These are phyloP conservation scores for Melanotaenia trifasciata DNA, from an alignment of 2,797 vertebrate species.

Conservation along the genomic window DNA sequence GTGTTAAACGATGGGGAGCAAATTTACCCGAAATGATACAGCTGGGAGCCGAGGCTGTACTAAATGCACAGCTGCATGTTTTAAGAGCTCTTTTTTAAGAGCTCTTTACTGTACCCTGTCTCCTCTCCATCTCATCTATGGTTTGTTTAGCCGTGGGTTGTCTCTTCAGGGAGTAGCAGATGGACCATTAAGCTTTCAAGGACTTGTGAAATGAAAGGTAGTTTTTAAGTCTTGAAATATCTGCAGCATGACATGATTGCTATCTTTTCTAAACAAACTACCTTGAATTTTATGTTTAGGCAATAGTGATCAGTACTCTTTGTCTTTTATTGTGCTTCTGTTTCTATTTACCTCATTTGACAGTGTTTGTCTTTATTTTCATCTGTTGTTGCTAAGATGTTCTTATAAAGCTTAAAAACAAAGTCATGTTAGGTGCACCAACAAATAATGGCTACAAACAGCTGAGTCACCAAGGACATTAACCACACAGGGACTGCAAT, in stretches of 20 bases:
- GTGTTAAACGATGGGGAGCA: neutral
- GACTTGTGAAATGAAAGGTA: slow-evolving; percentile 48
- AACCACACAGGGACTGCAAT: slow-evolving; percentile 34
- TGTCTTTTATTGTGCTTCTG: slow-evolving; percentile 16
- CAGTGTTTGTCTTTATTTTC: slow-evolving; percentile 17
- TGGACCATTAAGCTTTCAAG: slow-evolving; percentile 46
- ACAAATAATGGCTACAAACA: slow-evolving; percentile 25
- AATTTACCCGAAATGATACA: slow-evolving; percentile 23
- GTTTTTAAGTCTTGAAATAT: slow-evolving; percentile 46
- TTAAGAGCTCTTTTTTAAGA: slow-evolving; percentile 32
- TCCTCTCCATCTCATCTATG: slow-evolving; percentile 14
- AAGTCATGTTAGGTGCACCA: slow-evolving; percentile 20
- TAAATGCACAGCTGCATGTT: slow-evolving; percentile 17
- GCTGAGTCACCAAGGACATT: slow-evolving; percentile 20
- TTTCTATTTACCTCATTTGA: slow-evolving; percentile 16
- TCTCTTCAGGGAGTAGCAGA: slow-evolving; percentile 40
- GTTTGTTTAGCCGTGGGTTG: slow-evolving; percentile 17
- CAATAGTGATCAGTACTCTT: slow-evolving; percentile 34
- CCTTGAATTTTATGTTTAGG: slow-evolving; percentile 47
- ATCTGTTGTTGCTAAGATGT: slow-evolving; percentile 10
- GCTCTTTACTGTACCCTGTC: slow-evolving; percentile 21
- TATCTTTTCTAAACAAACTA: slow-evolving; percentile 52
- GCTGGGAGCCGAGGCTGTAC: slow-evolving; percentile 7
- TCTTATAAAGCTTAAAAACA: slow-evolving; percentile 13
- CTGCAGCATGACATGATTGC: slow-evolving; percentile 39